phyloP scores from a whole-genome alignment of 2,113 vertebrate genomes.

The Aix galericulata region DNA sequence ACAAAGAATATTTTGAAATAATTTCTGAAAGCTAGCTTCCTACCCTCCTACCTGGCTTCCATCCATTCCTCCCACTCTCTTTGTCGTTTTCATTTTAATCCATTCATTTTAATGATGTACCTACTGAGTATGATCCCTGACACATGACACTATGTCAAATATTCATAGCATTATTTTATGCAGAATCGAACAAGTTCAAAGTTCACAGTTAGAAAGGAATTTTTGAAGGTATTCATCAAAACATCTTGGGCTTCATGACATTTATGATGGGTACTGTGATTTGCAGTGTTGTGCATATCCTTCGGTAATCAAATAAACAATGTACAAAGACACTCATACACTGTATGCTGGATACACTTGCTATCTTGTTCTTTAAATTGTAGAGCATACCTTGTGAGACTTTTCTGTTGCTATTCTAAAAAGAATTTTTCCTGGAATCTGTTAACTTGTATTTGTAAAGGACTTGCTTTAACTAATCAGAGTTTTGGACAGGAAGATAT shows the following conservation, averaged over 20 bases:
- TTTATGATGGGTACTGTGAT: neutral
- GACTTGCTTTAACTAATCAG: neutral
- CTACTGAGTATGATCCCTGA: neutral
- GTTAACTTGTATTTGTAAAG: neutral
- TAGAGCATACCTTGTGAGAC: neutral
- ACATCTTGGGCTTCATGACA: neutral
- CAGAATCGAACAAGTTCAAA: neutral
- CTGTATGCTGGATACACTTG: neutral
- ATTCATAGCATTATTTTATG: neutral
- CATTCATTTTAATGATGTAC: neutral
- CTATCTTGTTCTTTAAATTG: neutral
- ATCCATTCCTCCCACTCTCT: accelerated
- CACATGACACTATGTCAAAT: accelerated
- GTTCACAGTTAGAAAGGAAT: neutral
- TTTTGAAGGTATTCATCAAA: neutral
- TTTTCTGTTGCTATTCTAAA: neutral
- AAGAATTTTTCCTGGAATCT: neutral
- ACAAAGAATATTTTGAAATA: neutral
- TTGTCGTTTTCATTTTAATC: neutral
- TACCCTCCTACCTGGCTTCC: neutral
- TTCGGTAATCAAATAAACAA: neutral
- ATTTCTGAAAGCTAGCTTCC: neutral
- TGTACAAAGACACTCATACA: neutral
- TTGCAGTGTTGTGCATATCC: neutral
- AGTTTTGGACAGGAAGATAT: neutral